Evolutionary conservation across 2,797 vertebrate species (phyloP).

Genomic region (Manis crassicaudata): DNA sequence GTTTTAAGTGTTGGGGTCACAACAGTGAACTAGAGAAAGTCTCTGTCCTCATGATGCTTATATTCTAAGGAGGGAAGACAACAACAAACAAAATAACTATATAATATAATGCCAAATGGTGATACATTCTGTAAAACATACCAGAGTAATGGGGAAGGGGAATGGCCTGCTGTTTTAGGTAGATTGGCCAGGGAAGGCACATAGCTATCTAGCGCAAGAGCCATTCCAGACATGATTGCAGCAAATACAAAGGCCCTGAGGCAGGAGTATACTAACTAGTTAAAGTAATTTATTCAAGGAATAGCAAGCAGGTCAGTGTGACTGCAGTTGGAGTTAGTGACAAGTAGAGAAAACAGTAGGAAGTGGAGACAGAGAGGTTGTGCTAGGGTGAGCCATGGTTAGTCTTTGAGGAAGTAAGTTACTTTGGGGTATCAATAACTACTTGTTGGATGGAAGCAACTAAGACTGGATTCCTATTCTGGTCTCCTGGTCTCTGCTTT

Average conservation of each 20-base stretch:
- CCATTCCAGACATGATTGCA: not conserved
- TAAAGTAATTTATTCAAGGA: not conserved
- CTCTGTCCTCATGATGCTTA: not conserved
- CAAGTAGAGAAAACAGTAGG: not conserved
- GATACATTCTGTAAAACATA: constrained; percentile 31
- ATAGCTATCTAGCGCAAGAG: not conserved
- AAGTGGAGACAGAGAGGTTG: not conserved
- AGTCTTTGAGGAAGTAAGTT: constrained; percentile 16
- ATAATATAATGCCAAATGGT: not conserved
- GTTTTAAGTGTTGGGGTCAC: not conserved
- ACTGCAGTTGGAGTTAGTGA: not conserved
- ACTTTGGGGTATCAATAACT: not conserved
- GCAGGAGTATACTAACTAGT: not conserved
- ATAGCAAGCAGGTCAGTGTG: not conserved
- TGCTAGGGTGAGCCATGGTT: not conserved
- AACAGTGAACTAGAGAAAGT: not conserved
- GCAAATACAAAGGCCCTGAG: constrained; percentile 5
- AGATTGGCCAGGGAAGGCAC: not conserved
- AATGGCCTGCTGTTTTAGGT: not conserved
- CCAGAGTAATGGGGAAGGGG: not conserved
- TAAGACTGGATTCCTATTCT: constrained; percentile 6
- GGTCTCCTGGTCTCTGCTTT: not conserved
- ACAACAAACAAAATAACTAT: not conserved
- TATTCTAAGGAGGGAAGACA: not conserved
- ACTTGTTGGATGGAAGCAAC: not conserved